Evolutionary conservation across 2,113 vertebrate species (phyloP).

Genomic region (Oreochromis tanganicae): DNA sequence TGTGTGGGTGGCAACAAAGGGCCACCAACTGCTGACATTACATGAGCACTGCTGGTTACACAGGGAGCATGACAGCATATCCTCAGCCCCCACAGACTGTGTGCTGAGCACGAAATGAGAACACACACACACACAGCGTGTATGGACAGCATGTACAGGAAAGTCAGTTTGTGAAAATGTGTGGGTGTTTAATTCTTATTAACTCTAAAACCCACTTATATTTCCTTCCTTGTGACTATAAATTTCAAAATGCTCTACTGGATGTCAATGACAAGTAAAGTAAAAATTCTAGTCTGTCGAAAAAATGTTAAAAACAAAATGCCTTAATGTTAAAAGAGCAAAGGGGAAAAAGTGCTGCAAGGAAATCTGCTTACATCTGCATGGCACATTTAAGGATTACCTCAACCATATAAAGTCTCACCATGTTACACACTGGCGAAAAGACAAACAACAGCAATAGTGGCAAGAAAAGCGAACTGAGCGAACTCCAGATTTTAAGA

Average conservation of each 20-base stretch:
- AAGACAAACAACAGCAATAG: slow-evolving; percentile 61
- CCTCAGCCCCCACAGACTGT: not conserved
- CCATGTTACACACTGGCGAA: slow-evolving; percentile 36
- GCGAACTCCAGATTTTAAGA: slow-evolving; percentile 38
- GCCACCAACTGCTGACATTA: slow-evolving; percentile 14
- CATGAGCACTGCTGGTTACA: not conserved
- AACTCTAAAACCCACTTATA: not conserved
- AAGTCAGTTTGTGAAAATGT: not conserved
- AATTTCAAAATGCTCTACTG: not conserved
- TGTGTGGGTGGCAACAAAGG: slow-evolving; percentile 48
- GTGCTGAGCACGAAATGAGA: not conserved
- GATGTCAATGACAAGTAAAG: not conserved
- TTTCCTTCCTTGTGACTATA: not conserved
- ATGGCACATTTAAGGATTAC: slow-evolving; percentile 56
- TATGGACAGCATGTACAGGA: not conserved
- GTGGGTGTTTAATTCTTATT: not conserved
- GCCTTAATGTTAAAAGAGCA: not conserved
- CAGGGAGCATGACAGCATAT: not conserved
- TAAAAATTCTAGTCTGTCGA: not conserved
- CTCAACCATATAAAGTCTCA: slow-evolving; percentile 47
- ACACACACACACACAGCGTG: not conserved
- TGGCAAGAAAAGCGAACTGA: slow-evolving; percentile 28
- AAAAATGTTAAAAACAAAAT: not conserved
- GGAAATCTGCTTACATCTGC: slow-evolving; percentile 55
- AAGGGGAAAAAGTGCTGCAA: not conserved